These are phyloP conservation scores for Lasiommata megera DNA, from an alignment of 2,888 invertebrate genomes.

Conservation along the genomic window DNA sequence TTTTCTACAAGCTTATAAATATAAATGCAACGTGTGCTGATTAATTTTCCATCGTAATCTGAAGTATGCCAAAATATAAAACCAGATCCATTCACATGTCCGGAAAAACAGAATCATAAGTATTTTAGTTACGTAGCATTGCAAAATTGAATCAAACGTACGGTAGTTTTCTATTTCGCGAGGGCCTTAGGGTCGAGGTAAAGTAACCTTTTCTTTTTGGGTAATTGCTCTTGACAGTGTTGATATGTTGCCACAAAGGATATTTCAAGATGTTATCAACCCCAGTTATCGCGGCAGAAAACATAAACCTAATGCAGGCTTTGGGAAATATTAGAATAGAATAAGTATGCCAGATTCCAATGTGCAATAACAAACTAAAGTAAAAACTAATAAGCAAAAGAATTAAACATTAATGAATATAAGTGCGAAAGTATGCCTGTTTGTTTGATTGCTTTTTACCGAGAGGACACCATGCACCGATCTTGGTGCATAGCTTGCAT, in stretches of 20 bases:
- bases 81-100: too few relatives aligned
- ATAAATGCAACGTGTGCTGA: neutral
- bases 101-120: neutral
- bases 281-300: conserved; percentile 19
- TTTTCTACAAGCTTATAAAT: too few relatives aligned
- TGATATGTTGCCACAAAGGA: conserved; percentile 18
- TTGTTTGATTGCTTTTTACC: too few relatives aligned
- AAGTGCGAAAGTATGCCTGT: too few relatives aligned
- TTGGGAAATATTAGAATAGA: conserved; percentile 30
- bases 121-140: neutral
- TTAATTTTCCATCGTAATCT: neutral
- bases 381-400: too few relatives aligned
- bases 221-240: conserved; percentile 6
- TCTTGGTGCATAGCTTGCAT: too few relatives aligned
- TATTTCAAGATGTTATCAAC: conserved; percentile 27
- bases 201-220: conserved; percentile 3
- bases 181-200: too few relatives aligned
- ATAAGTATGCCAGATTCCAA: conserved; percentile 31
- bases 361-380: too few relatives aligned
- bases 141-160: conserved; percentile 7
- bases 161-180: neutral
- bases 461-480: too few relatives aligned
- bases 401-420: too few relatives aligned
- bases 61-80: neutral
- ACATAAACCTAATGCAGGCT: conserved; percentile 29